These are phyloP conservation scores for Drosophila nikananu DNA, from an alignment of 1,140 invertebrate genomes.

Conservation along the genomic window DNA sequence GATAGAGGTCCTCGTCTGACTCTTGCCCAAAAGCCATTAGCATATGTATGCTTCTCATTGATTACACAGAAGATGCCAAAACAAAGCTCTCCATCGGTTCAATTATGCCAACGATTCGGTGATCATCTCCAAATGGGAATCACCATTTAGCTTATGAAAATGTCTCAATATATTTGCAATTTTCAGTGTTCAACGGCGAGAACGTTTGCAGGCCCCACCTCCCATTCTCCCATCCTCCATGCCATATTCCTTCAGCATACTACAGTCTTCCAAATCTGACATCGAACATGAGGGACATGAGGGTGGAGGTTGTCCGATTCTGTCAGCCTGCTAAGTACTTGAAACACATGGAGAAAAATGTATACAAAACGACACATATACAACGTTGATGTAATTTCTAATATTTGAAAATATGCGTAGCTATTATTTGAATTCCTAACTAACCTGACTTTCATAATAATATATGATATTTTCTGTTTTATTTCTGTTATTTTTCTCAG, in stretches of 20 bases:
- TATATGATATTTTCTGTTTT: neutral
- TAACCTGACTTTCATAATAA: neutral
- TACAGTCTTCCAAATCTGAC: constrained; percentile 51
- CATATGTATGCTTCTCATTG: constrained; percentile 18
- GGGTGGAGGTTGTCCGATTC: constrained; percentile 9
- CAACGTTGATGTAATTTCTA: too few relatives aligned
- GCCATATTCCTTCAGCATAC: constrained; percentile 19
- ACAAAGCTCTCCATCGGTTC: constrained; percentile 47
- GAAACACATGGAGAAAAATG: neutral
- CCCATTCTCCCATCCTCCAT: neutral
- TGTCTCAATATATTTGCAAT: constrained; percentile 48
- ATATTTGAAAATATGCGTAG: too few relatives aligned
- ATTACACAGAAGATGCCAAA: constrained; percentile 3
- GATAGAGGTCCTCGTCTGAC: neutral
- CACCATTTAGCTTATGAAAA: constrained; percentile 46
- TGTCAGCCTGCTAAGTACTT: constrained; percentile 52
- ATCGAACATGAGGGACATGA: constrained; percentile 27
- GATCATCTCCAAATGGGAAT: constrained; percentile 36
- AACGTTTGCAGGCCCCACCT: too few relatives aligned
- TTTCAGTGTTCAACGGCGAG: constrained; percentile 20
- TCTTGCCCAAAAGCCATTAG: constrained; percentile 1
- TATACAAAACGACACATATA: neutral
- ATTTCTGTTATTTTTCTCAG: neutral
- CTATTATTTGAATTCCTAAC: neutral
- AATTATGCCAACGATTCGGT: constrained; percentile 45